phyloP scores from a whole-genome alignment of 2,113 vertebrate species.

The Chaetodon trifascialis region DNA sequence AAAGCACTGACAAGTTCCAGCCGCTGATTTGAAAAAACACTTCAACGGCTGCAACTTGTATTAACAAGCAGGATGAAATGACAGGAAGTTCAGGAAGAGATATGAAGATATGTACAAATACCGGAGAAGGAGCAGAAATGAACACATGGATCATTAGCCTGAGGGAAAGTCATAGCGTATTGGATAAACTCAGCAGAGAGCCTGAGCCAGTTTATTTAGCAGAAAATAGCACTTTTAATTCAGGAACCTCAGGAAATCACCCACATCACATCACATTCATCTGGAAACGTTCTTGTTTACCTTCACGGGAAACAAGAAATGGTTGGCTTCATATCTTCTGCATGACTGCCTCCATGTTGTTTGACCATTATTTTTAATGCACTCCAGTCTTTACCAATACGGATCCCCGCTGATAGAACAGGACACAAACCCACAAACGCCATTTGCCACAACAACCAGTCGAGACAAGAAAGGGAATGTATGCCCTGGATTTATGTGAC shows the following conservation, averaged over 20 bases:
- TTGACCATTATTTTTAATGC: background rate
- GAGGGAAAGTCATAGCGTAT: background rate
- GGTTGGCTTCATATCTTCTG: background rate
- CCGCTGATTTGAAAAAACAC: background rate
- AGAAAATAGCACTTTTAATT: background rate
- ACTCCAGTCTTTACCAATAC: background rate
- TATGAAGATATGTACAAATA: background rate
- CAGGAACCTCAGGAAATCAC: background rate
- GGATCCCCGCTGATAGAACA: background rate
- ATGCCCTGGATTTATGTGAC: constrained; percentile 8
- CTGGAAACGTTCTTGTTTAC: background rate
- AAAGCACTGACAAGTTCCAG: background rate
- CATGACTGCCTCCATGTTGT: background rate
- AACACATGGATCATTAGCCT: constrained; percentile 4
- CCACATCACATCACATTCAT: background rate
- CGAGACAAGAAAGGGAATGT: constrained; percentile 14
- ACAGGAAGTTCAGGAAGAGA: background rate
- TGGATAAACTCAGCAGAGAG: background rate
- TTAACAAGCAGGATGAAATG: constrained; percentile 25
- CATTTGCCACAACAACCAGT: background rate
- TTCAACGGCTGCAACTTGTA: constrained; percentile 37
- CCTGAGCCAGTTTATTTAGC: too few species aligned
- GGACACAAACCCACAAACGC: background rate
- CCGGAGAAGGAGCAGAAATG: background rate
- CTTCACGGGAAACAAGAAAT: background rate